Percentiles rank a stretch among this genome's conserved stretches.
phyloP scores from a whole-genome alignment of 2,797 vertebrate genomes.

The Melanotaenia maccullochi region DNA sequence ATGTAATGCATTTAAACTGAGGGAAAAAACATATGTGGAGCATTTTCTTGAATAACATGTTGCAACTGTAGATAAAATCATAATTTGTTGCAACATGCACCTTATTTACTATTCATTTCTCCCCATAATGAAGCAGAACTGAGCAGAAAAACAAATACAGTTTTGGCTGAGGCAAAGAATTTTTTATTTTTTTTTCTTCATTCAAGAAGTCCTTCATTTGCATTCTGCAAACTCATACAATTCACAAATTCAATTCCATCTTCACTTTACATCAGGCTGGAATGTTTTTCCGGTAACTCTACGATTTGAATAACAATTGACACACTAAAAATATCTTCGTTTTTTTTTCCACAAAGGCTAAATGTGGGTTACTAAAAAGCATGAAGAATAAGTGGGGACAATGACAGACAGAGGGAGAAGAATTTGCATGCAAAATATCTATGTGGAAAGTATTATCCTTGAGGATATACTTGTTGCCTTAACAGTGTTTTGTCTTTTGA shows the following conservation, averaged over 20 bases:
- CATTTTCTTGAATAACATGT: conserved; percentile 15
- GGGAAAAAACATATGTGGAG: conserved; percentile 18
- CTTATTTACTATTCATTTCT: conserved; percentile 42
- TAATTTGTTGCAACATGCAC: conserved; percentile 32
- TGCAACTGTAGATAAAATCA: conserved; percentile 45
- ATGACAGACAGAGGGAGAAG: conserved; percentile 22
- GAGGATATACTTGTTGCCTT: conserved; percentile 4
- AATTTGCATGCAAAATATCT: conserved; percentile 37
- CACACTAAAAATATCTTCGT: conserved; percentile 50
- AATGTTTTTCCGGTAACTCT: conserved; percentile 55
- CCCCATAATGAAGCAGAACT: conserved; percentile 41
- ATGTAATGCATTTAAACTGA: conserved; percentile 30
- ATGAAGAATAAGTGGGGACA: conserved; percentile 46
- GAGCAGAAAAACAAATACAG: conserved; percentile 56
- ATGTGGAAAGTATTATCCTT: conserved; percentile 6
- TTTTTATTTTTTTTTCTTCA: conserved; percentile 61
- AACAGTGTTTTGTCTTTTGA: conserved; percentile 9
- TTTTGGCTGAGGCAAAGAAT: conserved; percentile 45
- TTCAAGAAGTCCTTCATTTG: conserved; percentile 69
- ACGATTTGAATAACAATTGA: conserved; percentile 70
- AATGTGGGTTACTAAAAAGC: conserved; percentile 59
- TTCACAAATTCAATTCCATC: conserved; percentile 70
- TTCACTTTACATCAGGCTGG: conserved; percentile 60
- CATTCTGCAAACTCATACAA: conserved; percentile 73
- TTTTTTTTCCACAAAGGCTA: conserved; percentile 49